Conservation (phyloP, 64 coral and sea anemone genomes). For the Porites lutea region DNA sequence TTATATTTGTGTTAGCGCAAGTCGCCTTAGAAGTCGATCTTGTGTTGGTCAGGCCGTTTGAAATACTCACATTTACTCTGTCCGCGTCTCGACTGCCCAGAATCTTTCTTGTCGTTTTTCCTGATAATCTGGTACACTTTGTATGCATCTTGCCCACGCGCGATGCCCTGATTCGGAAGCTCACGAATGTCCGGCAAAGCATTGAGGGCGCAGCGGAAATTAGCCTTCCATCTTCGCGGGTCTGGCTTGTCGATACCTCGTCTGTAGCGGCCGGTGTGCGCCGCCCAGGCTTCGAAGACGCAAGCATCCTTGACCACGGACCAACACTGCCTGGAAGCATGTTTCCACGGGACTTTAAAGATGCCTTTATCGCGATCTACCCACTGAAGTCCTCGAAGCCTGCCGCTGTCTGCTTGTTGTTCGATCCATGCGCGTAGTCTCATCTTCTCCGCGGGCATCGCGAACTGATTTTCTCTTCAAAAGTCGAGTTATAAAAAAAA, state of each 20-base stretch:
- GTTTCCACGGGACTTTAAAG: conserved; percentile 91
- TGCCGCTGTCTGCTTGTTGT: conserved; percentile 44
- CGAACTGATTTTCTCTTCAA: not conserved
- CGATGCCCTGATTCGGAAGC: conserved; percentile 41
- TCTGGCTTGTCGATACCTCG: conserved; percentile 61
- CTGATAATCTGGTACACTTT: conserved; percentile 85
- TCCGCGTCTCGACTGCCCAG: not conserved
- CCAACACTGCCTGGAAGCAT: conserved; percentile 89
- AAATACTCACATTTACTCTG: conserved; percentile 21
- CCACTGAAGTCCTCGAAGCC: conserved; percentile 80
- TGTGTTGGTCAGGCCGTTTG: not conserved
- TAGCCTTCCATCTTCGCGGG: conserved; percentile 89
- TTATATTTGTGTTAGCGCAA: too few species aligned
- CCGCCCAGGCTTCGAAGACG: conserved; percentile 87
- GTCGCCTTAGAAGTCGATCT: not conserved
- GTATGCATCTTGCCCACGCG: conserved; percentile 73
- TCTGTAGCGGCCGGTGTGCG: conserved; percentile 74
- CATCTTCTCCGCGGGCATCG: conserved; percentile 71
- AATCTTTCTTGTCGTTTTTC: conserved; percentile 42
- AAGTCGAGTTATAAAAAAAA: not conserved
- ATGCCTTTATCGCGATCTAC: conserved; percentile 61
- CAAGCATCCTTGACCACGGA: conserved; percentile 68
- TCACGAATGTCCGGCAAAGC: conserved; percentile 85
- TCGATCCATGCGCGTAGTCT: conserved; percentile 87
- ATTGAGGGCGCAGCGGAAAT: conserved; percentile 90